Percentiles rank a stretch among this genome's conserved stretches.
phyloP scores from a whole-genome alignment of 2,888 invertebrate species.

The Tanytarsus gracilentus region DNA sequence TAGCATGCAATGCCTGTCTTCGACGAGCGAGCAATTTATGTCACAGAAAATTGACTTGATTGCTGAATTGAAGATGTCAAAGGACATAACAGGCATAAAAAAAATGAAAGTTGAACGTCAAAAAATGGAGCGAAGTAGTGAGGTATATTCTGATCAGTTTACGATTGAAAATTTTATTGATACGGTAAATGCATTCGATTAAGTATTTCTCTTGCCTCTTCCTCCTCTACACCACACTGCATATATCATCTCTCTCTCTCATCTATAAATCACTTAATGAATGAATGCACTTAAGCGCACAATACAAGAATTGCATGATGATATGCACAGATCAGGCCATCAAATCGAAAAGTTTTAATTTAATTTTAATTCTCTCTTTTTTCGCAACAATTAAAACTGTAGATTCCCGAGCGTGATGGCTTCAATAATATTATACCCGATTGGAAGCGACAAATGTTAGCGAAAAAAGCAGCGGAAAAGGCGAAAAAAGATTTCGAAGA shows the following conservation, averaged over 20 bases:
- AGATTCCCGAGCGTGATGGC: conserved; percentile 83
- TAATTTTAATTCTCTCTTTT: neutral
- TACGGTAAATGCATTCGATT: too few relatives aligned
- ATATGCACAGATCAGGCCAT: neutral
- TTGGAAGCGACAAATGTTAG: conserved; percentile 94
- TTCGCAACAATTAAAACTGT: conserved; percentile 40
- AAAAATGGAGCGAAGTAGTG: conserved; percentile 75
- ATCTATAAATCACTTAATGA: neutral
- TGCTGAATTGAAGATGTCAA: conserved; percentile 84
- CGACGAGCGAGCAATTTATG: conserved; percentile 57
- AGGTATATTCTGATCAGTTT: conserved; percentile 75
- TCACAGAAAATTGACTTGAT: conserved; percentile 77
- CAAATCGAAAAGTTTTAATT: neutral
- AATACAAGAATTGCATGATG: neutral
- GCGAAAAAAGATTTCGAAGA: conserved; percentile 85
- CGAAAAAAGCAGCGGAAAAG: conserved; percentile 87
- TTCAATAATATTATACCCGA: conserved; percentile 84
- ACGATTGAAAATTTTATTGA: conserved; percentile 81
- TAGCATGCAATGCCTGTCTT: conserved; percentile 62
- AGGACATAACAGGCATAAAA: conserved; percentile 87
- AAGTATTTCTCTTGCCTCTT: conserved; percentile 15
- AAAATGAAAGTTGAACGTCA: conserved; percentile 86
- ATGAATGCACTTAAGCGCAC: conserved; percentile 24
- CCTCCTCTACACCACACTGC: neutral
- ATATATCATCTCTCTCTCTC: neutral